Evolutionary conservation across 2,797 vertebrate species (phyloP).

Genomic region (Anguilla megastoma): DNA sequence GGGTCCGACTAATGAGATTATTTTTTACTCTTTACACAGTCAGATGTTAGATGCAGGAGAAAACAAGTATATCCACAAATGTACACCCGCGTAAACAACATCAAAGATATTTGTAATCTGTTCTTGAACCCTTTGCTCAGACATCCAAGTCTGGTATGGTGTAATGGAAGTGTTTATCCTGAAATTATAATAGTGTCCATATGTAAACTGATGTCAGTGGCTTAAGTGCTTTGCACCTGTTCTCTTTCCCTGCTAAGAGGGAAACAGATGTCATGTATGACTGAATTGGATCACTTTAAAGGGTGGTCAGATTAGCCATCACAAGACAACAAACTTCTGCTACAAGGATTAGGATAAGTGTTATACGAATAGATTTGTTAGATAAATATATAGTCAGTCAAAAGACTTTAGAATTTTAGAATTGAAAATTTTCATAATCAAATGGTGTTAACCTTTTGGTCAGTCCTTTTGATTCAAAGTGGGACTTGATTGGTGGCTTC

Average conservation of each 20-base stretch:
- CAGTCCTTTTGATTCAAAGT: not conserved
- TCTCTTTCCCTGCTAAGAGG: not conserved
- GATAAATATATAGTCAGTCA: too few relatives aligned
- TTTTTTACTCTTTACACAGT: constrained; percentile 31
- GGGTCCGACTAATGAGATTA: constrained; percentile 26
- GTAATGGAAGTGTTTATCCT: not conserved
- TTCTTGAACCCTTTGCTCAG: not conserved
- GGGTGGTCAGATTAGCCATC: not conserved
- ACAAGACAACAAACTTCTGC: not conserved
- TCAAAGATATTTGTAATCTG: constrained; percentile 1
- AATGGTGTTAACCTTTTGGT: not conserved
- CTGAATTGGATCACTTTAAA: not conserved
- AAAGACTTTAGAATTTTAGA: not conserved
- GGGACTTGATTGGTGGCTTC: not conserved
- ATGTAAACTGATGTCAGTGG: not conserved
- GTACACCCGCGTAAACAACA: not conserved
- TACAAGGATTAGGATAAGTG: not conserved
- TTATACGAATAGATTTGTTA: not conserved
- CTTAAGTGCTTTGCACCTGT: not conserved
- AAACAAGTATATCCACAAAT: constrained; percentile 13
- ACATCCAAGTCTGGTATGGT: not conserved
- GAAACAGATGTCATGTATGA: not conserved
- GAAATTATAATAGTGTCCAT: not conserved
- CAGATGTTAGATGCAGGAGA: not conserved
- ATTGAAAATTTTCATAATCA: not conserved